Percentiles rank a stretch among this genome's conserved stretches.
phyloP scores from a whole-genome alignment of 2,797 vertebrate species.

The Hephaestus fuliginosus region DNA sequence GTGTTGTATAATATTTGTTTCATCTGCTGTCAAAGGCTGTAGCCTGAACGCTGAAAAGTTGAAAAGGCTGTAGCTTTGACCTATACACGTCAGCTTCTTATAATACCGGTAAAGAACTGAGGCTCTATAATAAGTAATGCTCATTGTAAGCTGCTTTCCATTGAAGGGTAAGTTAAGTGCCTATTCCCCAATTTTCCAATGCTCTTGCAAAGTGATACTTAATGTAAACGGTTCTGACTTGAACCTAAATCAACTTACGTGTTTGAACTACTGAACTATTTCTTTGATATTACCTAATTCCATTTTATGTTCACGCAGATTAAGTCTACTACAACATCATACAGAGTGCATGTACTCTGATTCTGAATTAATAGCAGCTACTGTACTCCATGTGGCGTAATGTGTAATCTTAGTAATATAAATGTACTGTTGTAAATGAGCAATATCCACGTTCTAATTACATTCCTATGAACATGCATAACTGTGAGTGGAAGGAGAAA shows the following conservation, averaged over 20 bases:
- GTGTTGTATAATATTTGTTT: conserved; percentile 27
- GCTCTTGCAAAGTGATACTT: neutral
- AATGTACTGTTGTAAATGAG: conserved; percentile 28
- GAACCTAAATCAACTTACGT: conserved; percentile 2
- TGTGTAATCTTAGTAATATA: conserved; percentile 18
- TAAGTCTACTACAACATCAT: neutral
- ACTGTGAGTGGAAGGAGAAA: conserved; percentile 41
- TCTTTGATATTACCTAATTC: conserved; percentile 5
- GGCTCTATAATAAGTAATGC: neutral
- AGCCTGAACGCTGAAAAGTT: too few species aligned
- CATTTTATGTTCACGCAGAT: conserved; percentile 12
- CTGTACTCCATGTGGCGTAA: neutral
- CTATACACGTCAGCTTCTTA: neutral
- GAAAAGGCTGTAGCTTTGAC: conserved; percentile 13
- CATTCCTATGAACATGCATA: conserved; percentile 20
- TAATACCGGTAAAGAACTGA: neutral
- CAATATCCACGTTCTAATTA: conserved; percentile 49
- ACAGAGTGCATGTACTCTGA: conserved; percentile 6
- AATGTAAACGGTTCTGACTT: neutral
- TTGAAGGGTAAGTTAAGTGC: neutral
- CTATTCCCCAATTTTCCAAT: neutral
- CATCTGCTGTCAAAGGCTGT: conserved; percentile 26
- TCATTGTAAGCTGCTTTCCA: conserved; percentile 12
- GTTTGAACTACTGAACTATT: conserved; percentile 3
- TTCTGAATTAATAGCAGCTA: conserved; percentile 8